These are phyloP conservation scores for Trochalopteron elliotii DNA, from an alignment of 2,113 vertebrate genomes.

Conservation along the genomic window DNA sequence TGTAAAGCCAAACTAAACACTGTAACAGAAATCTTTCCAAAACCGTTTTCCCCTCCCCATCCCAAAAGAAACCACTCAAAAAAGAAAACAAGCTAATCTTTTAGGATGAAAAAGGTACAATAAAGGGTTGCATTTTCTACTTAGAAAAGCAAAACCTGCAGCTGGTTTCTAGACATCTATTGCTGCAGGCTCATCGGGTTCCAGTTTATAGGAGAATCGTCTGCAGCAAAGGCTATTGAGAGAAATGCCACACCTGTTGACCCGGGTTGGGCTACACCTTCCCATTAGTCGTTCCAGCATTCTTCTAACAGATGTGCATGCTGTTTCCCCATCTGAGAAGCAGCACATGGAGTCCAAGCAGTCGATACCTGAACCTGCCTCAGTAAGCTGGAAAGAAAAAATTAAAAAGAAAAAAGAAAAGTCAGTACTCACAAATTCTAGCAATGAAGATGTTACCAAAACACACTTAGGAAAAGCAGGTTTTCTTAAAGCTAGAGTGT, in stretches of 20 bases:
- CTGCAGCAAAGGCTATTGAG: constrained; percentile 82
- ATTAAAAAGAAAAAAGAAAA: background rate
- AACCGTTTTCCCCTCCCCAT: background rate
- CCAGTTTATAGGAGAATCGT: constrained; percentile 77
- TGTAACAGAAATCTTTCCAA: constrained; percentile 37
- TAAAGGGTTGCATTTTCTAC: constrained; percentile 18
- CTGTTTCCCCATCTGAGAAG: constrained; percentile 89
- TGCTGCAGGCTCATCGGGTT: constrained; percentile 70
- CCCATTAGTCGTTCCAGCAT: constrained; percentile 90
- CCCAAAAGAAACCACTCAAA: constrained; percentile 29
- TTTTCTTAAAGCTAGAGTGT: background rate
- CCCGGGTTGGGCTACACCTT: constrained; percentile 78
- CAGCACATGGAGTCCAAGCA: constrained; percentile 98
- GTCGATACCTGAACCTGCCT: constrained; percentile 85
- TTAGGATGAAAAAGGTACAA: constrained; percentile 29
- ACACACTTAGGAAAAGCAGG: background rate
- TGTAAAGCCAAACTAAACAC: constrained; percentile 34
- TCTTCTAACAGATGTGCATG: constrained; percentile 86
- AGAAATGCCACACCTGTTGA: constrained; percentile 86
- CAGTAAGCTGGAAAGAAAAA: constrained; percentile 76
- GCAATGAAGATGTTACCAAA: background rate
- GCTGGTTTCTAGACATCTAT: constrained; percentile 63
- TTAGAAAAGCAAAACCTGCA: constrained; percentile 37
- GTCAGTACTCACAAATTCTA: background rate
- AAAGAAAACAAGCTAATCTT: constrained; percentile 18